Percentiles rank a stretch among this genome's conserved stretches.
These are phyloP conservation scores for Apamea sordens DNA, from an alignment of 2,888 invertebrate genomes.

Conservation along the genomic window DNA sequence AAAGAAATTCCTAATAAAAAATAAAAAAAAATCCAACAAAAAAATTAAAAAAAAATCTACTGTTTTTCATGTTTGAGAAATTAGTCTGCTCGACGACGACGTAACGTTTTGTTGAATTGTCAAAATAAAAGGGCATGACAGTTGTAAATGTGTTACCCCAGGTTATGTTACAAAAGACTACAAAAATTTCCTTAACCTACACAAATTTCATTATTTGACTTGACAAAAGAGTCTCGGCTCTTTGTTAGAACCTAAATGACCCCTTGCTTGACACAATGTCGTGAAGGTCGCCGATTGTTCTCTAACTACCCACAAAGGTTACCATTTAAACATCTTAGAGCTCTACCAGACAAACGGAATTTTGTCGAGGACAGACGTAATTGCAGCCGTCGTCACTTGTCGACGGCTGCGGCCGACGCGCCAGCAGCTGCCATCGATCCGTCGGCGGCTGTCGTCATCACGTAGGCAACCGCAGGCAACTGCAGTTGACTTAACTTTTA, in stretches of 20 bases:
- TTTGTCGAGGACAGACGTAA: no score
- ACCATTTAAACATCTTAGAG: neutral
- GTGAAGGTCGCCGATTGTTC: conserved; percentile 11
- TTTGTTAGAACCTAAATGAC: conserved; percentile 30
- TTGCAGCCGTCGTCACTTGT: no score
- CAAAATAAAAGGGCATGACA: neutral
- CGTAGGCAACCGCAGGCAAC: no score
- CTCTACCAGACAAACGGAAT: no score
- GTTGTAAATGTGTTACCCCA: neutral
- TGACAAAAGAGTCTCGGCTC: conserved; percentile 23
- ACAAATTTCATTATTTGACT: conserved; percentile 13
- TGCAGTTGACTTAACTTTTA: no score
- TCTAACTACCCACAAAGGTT: neutral
- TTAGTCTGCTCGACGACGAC: neutral
- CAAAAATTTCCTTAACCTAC: neutral
- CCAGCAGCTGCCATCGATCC: no score
- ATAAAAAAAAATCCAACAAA: no score
- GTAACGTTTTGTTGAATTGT: neutral
- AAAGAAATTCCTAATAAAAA: neutral
- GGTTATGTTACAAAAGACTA: neutral
- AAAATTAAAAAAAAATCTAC: no score
- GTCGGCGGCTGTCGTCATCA: no score
- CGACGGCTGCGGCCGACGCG: no score
- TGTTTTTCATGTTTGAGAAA: neutral
- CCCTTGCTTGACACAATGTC: conserved; percentile 28